These are phyloP conservation scores for Drosophila sucinea DNA, from an alignment of 1,140 invertebrate genomes.

Conservation along the genomic window DNA sequence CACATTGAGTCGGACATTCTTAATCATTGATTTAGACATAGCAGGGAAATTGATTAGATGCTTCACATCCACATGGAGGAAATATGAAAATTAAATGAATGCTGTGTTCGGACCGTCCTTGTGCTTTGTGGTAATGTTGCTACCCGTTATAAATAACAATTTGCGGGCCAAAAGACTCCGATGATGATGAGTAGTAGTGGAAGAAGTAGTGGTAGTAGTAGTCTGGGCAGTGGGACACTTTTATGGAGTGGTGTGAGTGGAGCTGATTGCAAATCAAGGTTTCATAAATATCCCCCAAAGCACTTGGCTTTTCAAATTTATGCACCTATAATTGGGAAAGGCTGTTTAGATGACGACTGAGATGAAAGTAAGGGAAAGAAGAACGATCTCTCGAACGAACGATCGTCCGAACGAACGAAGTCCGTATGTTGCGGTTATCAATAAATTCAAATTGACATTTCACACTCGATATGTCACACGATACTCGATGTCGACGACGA, in stretches of 20 bases:
- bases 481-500: constrained; percentile 49
- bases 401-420: constrained; percentile 31
- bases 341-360: constrained; percentile 15
- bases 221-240: constrained; percentile 53
- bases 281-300: constrained; percentile 70
- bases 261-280: constrained; percentile 73
- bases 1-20: constrained; percentile 56
- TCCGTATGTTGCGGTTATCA: constrained; percentile 75
- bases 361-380: neutral
- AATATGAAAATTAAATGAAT: constrained; percentile 19
- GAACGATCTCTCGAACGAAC: neutral
- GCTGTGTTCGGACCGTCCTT: neutral
- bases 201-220: no score
- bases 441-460: constrained; percentile 83
- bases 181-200: constrained; percentile 47
- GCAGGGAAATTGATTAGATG: constrained; percentile 73
- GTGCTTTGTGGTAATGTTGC: constrained; percentile 29
- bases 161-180: constrained; percentile 41
- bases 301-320: constrained; percentile 70
- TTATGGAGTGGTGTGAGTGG: constrained; percentile 40
- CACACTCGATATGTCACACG: constrained; percentile 83
- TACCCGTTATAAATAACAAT: constrained; percentile 76
- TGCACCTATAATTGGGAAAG: constrained; percentile 67
- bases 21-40: constrained; percentile 81
- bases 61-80: neutral